Base-by-base conservation (phyloP, 2,797 vertebrate genomes). In the Lepilemur septentrionalis region DNA sequence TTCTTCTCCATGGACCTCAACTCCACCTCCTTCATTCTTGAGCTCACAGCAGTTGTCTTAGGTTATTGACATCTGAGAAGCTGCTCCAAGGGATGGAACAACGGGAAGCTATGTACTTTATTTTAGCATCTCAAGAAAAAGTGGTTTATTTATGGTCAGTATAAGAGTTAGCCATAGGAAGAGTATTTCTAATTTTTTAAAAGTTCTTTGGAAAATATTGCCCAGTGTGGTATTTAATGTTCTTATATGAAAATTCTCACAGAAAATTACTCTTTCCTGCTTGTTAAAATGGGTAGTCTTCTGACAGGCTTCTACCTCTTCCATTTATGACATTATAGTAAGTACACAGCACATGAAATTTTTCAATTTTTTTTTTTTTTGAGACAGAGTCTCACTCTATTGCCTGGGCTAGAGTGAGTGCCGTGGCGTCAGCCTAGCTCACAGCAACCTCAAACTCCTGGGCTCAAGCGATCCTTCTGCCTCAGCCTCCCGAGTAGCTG, bases 291-390 rank as follows among this genome's bases (percentile, higher is more conserved):
- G 23, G 61, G 9, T 76, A 43, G 23, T 90, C 72, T 94, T 91
- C 48, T 57, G n/a, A 93, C 7, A 93, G 35, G 32, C 6, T 76
- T 84, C 91, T 35, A n/a, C 73, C 7, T 72, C 35, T 83, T 82
- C 63, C 82, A n/a, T 72, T 95, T 94, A 94, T 78, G 69, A 84
- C 30, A 72, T 48, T 63, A 82, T 86, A 15, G 81, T 81, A 92
- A 90, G 35, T 69, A 86, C 18, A 63, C 3, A 67, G 65, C 17
- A 67, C 17, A 25, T 48, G 15, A 25, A 61, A 20, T 86, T 85
- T 94, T 94, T 94, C 32, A 69, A 92, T n/a, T n/a, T n/a, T n/a
- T n/a, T n/a, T n/a, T n/a, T n/a, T n/a, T n/a, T n/a, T n/a, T n/a
- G n/a, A n/a, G n/a, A n/a, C n/a, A n/a, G n/a, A n/a, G n/a, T n/a